A percentile compares a stretch with the other conserved stretches of the same genome.
Conservation (phyloP, 2,797 vertebrate genomes). For the Chelon auratus region DNA sequence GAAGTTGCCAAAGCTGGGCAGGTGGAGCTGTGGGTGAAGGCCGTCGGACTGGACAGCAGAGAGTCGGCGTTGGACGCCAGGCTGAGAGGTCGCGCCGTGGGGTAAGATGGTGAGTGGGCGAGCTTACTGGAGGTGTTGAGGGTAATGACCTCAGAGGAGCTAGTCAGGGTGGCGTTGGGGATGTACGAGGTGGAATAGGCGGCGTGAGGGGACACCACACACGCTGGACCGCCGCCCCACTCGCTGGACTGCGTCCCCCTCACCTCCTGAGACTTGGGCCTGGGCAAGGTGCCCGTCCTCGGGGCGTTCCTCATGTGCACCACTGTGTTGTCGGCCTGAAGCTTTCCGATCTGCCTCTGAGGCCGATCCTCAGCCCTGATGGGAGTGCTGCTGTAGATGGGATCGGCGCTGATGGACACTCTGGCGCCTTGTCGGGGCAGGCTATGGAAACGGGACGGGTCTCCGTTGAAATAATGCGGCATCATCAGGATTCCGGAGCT, state of each 20-base stretch:
- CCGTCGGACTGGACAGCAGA: constrained; percentile 53
- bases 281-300: constrained; percentile 71
- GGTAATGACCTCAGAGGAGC: constrained; percentile 89
- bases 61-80: constrained; percentile 73
- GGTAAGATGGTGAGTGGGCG: constrained; percentile 63
- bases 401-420: constrained; percentile 88
- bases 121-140: constrained; percentile 84
- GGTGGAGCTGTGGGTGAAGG: constrained; percentile 74
- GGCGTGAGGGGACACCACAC: constrained; percentile 92
- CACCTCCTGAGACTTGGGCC: constrained; percentile 92
- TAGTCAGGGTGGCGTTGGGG: constrained; percentile 91
- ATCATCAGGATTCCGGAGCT: constrained; percentile 84
- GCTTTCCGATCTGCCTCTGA: constrained; percentile 82
- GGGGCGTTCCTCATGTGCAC: constrained; percentile 85
- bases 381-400: constrained; percentile 83
- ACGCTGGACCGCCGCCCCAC: constrained; percentile 85
- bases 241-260: constrained; percentile 79
- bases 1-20: constrained; percentile 80
- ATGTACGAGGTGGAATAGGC: constrained; percentile 92
- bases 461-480: constrained; percentile 82
- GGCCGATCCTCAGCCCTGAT: constrained; percentile 82
- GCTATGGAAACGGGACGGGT: constrained; percentile 91
- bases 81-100: constrained; percentile 78
- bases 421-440: constrained; percentile 90
- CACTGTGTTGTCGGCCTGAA: constrained; percentile 85